Conservation (phyloP, 2,888 invertebrate genomes). For the Cheilosia impressa region DNA sequence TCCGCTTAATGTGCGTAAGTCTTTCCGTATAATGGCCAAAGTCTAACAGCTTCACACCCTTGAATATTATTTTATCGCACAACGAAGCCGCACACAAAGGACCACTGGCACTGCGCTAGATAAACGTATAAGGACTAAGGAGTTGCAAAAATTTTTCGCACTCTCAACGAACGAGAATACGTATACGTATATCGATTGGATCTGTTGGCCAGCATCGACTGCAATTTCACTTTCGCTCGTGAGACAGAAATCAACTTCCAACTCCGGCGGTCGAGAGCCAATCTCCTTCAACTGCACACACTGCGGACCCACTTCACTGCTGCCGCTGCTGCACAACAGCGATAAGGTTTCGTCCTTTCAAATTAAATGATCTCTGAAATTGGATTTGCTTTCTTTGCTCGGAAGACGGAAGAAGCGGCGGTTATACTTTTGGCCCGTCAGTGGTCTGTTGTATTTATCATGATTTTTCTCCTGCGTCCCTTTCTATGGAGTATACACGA, state of each 20-base stretch:
- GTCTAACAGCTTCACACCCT: slow-evolving; percentile 74
- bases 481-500: slow-evolving; percentile 11
- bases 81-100: neutral
- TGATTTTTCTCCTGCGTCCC: slow-evolving; percentile 57
- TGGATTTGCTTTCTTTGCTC: slow-evolving; percentile 62
- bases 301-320: slow-evolving; percentile 64
- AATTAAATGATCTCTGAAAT: slow-evolving; percentile 78
- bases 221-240: slow-evolving; percentile 65
- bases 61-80: slow-evolving; percentile 60
- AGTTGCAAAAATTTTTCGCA: slow-evolving; percentile 45
- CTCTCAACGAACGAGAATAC: slow-evolving; percentile 36
- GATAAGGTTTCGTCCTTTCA: slow-evolving; percentile 77
- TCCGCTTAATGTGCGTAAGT: slow-evolving; percentile 80
- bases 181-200: slow-evolving; percentile 46
- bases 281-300: slow-evolving; percentile 43
- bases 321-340: slow-evolving; percentile 71
- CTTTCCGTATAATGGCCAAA: slow-evolving; percentile 69
- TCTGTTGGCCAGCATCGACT: slow-evolving; percentile 25
- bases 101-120: neutral
- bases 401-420: neutral
- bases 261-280: neutral
- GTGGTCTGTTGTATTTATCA: slow-evolving; percentile 59
- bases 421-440: slow-evolving; percentile 8
- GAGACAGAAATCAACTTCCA: neutral
- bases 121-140: slow-evolving; percentile 1